Base-by-base conservation (phyloP, 2,797 vertebrate genomes). In the Varecia variegata region DNA sequence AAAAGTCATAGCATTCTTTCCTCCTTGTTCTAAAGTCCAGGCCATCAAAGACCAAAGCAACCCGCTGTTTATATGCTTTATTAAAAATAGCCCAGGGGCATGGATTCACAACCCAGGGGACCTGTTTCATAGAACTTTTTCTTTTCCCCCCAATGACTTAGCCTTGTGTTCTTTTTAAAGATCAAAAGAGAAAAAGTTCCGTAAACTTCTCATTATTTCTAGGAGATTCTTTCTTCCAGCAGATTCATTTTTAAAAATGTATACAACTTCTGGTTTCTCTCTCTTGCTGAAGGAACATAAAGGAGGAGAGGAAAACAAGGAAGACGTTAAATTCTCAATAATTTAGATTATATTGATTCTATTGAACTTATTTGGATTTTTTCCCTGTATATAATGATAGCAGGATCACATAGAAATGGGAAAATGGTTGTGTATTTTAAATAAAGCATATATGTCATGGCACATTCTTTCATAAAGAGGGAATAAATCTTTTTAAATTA, bases 1-100 rank as follows among this genome's bases (percentile, higher is more conserved):
- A 98, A 93, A 97, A 96, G 93, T 94, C 9, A 0, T 14, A 85
- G 88, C 94, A 85, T 94, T 95, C 35, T 5, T 97, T 96, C 85
- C 23, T 88, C 38, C 56, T 96, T 93, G 70, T 81, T 95, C 95
- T 96, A 92, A 95, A 97, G 87, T 91, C 71, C 60, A 93, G 68
- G 79, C 97, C 93, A 95, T 93, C 89, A 95, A 93, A 95, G 65
- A 93, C 62, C 54, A 91, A 82, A 94, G 74, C 60, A 91, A 85
- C 58, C 38, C 32, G 86, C 40, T 93, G 58, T 97, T 95, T 93
- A 93, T 73, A 73, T 52, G 58, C 15, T n/a, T 95, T 92, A 87
- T 91, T 93, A 96, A 94, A 97, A 97, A 94, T 95, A 97, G 73
- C 52, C 35, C 68, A 35, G 40, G 58, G 89, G 74, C 65, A 87